Base-by-base conservation (phyloP, 2,113 vertebrate species). In the Gobiocypris rarus region DNA sequence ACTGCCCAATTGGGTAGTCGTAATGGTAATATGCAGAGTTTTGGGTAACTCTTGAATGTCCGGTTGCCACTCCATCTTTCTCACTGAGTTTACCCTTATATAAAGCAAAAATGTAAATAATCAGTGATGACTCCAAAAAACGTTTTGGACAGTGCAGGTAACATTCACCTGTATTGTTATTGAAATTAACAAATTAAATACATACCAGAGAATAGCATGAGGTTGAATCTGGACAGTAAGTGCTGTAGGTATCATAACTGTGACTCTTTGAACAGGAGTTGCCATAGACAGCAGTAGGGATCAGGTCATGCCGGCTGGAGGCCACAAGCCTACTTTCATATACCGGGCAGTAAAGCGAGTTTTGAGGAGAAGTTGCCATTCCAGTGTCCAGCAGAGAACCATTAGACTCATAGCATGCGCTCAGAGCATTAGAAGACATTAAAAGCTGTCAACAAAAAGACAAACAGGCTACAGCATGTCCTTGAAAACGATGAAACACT, bases 1-100 rank as follows among this genome's bases (percentile, higher is more conserved):
- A 97, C 88, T 97, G 97, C 91, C 96, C 95, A 91, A 98, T 93
- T 9, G 95, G 92, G 3, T 96, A 95, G 87, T 98, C 97, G 65
- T 97, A 98, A 0, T 96, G 96, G 86, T 97, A 97, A 91, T 97
- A 98, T 58, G 94, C 91, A 74, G 95, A 89, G 1, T 95, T 93
- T 81, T 96, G 97, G 26, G 95, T 83, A 22, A 97, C 93, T 26
- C 95, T 94, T 83, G 95, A 90, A 87, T 96, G 94, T 84, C 95
- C 93, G 83, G 95, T 95, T 70, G 94, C 92, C 1, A 93, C 88
- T 82, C 92, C 94, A 0, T 96, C 96, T 93, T 97, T 98, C 41
- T 95, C 90, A 81, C 96, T 94, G 67, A 96, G 94, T 87, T 95
- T 92, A 82, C 95, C 96, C 97, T 99, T 93, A 88, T 91, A 91